Percentiles rank a stretch among this genome's conserved stretches.
Evolutionary conservation across 2,888 invertebrate species (phyloP).

Genomic region (Metacarcinus magister): DNA sequence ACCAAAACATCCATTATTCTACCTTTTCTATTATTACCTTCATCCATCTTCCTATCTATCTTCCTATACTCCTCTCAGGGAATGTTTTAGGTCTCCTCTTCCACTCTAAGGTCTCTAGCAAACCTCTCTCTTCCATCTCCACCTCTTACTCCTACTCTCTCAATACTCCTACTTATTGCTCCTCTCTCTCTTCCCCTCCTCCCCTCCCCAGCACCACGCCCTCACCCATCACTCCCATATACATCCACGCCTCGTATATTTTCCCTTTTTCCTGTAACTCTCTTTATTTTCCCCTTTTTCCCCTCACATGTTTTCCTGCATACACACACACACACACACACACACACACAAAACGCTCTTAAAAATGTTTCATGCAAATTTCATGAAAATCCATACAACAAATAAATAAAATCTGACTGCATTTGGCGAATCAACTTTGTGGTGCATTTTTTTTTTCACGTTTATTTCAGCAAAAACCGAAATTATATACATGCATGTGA

Average conservation of each 20-base stretch:
- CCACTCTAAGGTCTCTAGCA: background rate
- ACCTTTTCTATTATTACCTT: background rate
- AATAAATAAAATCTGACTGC: background rate
- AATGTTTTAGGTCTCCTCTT: too few species aligned
- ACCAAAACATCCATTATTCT: background rate
- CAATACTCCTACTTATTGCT: background rate
- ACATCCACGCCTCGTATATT: background rate
- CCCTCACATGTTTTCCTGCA: background rate
- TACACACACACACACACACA: background rate
- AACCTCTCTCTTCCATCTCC: background rate
- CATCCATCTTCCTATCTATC: background rate
- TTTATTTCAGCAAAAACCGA: background rate
- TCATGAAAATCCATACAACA: background rate
- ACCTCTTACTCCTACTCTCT: background rate
- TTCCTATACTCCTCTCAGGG: background rate
- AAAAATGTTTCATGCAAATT: background rate
- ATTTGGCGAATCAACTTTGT: constrained; percentile 27
- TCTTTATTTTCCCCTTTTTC: background rate
- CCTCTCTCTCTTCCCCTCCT: background rate
- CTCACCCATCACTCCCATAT: background rate
- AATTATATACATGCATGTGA: background rate
- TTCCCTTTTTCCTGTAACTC: background rate
- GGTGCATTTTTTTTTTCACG: background rate
- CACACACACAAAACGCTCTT: background rate
- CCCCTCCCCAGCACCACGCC: background rate